These are phyloP conservation scores for Aramus guarauna DNA, from an alignment of 2,113 vertebrate genomes.

Conservation along the genomic window DNA sequence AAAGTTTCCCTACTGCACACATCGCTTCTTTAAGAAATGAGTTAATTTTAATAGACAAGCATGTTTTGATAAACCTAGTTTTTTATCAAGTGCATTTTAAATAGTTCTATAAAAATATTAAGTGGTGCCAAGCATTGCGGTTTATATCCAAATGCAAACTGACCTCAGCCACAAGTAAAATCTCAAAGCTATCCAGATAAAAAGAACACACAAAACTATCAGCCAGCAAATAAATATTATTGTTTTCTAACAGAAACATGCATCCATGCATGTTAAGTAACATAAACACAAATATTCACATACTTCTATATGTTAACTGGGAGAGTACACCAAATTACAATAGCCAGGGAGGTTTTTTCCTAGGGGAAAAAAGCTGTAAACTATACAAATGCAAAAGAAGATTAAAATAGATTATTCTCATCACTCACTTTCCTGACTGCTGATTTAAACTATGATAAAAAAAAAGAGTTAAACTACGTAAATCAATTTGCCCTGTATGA, in stretches of 20 bases:
- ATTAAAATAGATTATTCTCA: neutral
- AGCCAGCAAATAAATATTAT: neutral
- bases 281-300: neutral
- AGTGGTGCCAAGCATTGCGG: neutral
- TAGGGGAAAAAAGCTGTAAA: neutral
- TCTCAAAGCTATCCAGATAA: neutral
- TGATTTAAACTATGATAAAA: neutral
- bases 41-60: neutral
- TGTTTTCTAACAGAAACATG: neutral
- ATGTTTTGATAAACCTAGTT: neutral
- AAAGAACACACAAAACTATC: neutral
- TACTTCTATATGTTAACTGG: neutral
- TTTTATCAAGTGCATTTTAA: neutral
- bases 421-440: neutral
- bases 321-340: neutral
- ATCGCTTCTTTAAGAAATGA: neutral
- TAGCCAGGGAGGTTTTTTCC: neutral
- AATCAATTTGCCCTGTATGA: neutral
- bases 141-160: neutral
- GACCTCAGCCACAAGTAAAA: neutral
- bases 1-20: neutral
- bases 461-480: neutral
- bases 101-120: neutral
- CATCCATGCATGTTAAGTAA: neutral
- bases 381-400: neutral